Conservation (phyloP, 2,888 invertebrate species). For the Chymomyza amoena region DNA sequence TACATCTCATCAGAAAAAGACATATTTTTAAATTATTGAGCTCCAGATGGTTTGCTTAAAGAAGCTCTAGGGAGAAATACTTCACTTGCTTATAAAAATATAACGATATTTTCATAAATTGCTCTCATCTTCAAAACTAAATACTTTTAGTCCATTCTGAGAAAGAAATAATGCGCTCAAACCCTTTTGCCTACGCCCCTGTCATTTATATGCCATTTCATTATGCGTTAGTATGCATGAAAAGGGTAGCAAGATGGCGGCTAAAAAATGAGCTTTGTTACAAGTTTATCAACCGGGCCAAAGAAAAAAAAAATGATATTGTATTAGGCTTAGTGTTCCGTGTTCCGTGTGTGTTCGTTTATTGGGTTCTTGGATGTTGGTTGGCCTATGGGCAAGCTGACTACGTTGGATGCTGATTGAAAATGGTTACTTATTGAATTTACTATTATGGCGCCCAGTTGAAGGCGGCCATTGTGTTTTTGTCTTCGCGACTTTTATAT, state of each 20-base stretch:
- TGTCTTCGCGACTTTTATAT: neutral
- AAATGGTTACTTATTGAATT: constrained; percentile 33
- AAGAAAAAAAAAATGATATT: constrained; percentile 56
- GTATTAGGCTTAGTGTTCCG: constrained; percentile 31
- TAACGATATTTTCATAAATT: too few relatives aligned
- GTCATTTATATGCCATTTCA: constrained; percentile 49
- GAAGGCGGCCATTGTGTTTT: neutral
- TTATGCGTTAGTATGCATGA: constrained; percentile 38
- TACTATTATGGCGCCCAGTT: neutral
- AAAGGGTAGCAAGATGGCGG: constrained; percentile 50
- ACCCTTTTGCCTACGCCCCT: constrained; percentile 57
- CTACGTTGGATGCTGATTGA: constrained; percentile 14
- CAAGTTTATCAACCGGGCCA: constrained; percentile 31
- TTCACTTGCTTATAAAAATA: too few relatives aligned
- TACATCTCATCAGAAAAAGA: too few relatives aligned
- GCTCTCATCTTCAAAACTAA: too few relatives aligned
- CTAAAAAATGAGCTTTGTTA: constrained; percentile 33
- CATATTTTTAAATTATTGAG: too few relatives aligned
- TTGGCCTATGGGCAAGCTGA: constrained; percentile 10
- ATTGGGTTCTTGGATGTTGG: neutral
- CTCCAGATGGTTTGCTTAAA: too few relatives aligned
- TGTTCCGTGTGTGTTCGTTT: neutral
- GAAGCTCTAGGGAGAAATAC: too few relatives aligned
- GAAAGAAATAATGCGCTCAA: constrained; percentile 32
- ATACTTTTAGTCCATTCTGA: too few relatives aligned